Base-by-base conservation (phyloP, 2,797 vertebrate species). In the Mareca penelope region DNA sequence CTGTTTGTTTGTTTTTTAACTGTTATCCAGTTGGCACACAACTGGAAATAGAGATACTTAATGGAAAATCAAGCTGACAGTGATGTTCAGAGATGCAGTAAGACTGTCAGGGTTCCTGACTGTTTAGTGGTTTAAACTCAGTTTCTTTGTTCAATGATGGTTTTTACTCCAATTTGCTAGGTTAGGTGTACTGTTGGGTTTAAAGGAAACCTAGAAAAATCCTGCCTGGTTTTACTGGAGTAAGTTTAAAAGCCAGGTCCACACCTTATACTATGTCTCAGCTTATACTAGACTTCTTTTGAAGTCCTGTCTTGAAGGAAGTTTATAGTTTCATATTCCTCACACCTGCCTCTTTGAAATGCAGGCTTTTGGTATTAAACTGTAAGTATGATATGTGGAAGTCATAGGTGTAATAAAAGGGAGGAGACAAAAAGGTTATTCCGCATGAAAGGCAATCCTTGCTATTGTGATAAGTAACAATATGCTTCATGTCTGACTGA, bases 21-120 rank as follows among this genome's bases (percentile, higher is more conserved):
- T 67, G 1, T 33, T 63, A 12, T 65, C 28, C 3, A 4, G 1
- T 68, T 72, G 37, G 9, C 33, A n/a, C 1, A 10, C 4, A 5
- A 10, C 9, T 60, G n/a, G 50, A 68, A 82, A 29, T 4, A 26
- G 28, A 56, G 17, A 63, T 86, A 39, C 11, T 71, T 23, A 64
- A 18, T 33, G 21, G 21, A 76, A 79, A 2, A 15, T 72, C 76
- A 4, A 72, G 44, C 72, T 68, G 26, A 16, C 71, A 42, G 33
- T n/a, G 15, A 16, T 60, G 7, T 63, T 87, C 77, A 39, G 15
- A 79, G 29, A 15, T 79, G 28, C 37, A 39, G 2, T 82, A 77
- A 55, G 23, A 53, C 21, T 85, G 28, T 33, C 2, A 1, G 7
- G 11, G 22, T 56, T 85, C 19, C 13, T 60, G 21, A 67, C 29